Evolutionary conservation across 2,888 invertebrate genomes (phyloP), one percentile per base, ranked within the genome.

Genomic region (Bhutanitis thaidina): DNA sequence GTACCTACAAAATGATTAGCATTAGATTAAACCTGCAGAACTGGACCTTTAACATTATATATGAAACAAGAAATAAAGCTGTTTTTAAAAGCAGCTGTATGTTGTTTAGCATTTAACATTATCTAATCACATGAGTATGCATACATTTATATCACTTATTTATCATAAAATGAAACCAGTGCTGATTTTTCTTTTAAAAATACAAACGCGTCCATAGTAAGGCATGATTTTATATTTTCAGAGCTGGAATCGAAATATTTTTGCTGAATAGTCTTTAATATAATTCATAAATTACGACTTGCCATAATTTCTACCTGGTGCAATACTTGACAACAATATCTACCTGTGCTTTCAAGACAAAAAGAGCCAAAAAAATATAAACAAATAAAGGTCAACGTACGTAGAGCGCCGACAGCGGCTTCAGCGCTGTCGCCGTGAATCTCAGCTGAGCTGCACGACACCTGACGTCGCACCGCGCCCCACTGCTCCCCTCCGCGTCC

Each of bases 371-470:
- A 66, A 63, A 64, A 61, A 55, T 57, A 84, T 84, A 85, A 85
- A 86, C 85, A 85, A 83, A 80, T 67, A 67, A 80, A 83, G 85
- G 86, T 85, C 85, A 85, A 83, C 70, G 85, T 72, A 78, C 82
- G 76, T 66, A 52, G 55, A 52, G 58, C 52, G 64, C 64, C 65
- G 56, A 67, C 64, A 85, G 83, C 84, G 61, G 76, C 74, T 81
- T 65, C 60, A 81, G 77, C 85, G 82, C 80, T 83, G 65, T 58
- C 58, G 30, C 56, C 55, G 54, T 61, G 65, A 71, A 74, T 74
- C 76, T 69, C 76, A 75, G 81, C 76, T 79, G 77, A 71, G 73
- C 61, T 62, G 63, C 68, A 80, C 83, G 79, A 80, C 86, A 86
- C 87, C 87, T 86, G 87, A 85, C 87, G 84, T 81, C 34, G 48